A percentile compares a stretch with the other conserved stretches of the same genome.
Conservation (phyloP, 2,888 invertebrate species). For the Stenoptilia bipunctidactyla region DNA sequence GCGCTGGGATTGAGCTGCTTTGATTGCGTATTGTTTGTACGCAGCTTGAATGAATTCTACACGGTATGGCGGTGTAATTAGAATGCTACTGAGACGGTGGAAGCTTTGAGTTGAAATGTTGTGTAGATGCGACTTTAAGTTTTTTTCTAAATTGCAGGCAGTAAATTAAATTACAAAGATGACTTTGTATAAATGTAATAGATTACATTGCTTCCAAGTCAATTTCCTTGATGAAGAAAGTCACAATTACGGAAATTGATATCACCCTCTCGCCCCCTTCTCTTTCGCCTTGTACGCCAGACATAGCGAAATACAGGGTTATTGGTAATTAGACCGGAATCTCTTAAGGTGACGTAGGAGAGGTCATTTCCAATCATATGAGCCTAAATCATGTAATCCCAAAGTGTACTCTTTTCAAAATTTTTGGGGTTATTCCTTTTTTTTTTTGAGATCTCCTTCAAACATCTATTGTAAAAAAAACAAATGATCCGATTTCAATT, state of each 20-base stretch:
- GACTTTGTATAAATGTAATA: slow-evolving; percentile 33
- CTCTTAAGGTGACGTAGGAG: too few relatives aligned
- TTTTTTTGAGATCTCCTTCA: too few relatives aligned
- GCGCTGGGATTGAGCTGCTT: slow-evolving; percentile 30
- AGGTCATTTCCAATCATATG: too few relatives aligned
- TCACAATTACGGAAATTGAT: slow-evolving; percentile 65
- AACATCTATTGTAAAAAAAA: too few relatives aligned
- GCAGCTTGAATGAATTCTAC: not conserved
- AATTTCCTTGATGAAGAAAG: slow-evolving; percentile 62
- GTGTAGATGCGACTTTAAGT: too few relatives aligned
- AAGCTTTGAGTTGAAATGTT: too few relatives aligned
- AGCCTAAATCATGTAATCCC: too few relatives aligned
- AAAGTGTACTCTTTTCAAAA: too few relatives aligned
- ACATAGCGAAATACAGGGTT: not conserved
- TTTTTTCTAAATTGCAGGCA: too few relatives aligned
- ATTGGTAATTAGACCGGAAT: too few relatives aligned
- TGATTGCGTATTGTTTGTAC: slow-evolving; percentile 33
- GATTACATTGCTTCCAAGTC: slow-evolving; percentile 40
- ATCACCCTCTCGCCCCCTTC: slow-evolving; percentile 23
- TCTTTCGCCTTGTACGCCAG: not conserved
- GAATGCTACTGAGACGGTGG: slow-evolving; percentile 26
- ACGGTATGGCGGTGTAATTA: not conserved
- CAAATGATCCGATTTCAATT: too few relatives aligned
- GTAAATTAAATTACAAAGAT: slow-evolving; percentile 11
- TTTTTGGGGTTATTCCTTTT: too few relatives aligned